phyloP scores from a whole-genome alignment of 2,888 invertebrate species.

The Sphinx pinastri region DNA sequence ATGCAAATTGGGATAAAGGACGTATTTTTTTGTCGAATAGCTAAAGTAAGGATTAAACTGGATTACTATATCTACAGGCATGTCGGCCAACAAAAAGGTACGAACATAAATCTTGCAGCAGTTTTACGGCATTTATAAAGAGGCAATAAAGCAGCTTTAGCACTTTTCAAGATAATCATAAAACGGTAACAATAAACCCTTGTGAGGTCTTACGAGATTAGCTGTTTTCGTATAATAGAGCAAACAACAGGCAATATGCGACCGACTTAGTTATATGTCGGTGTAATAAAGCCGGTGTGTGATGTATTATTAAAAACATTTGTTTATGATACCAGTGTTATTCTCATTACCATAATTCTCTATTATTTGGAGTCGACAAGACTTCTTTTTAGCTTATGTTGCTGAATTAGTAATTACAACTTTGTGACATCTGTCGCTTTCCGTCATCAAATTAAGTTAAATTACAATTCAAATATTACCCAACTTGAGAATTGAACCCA shows the following conservation, averaged over 20 bases:
- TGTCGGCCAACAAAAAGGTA: conserved; percentile 53
- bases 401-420: too few relatives aligned
- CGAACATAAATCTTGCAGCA: conserved; percentile 51
- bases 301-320: not conserved
- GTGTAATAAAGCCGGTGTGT: not conserved
- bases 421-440: too few relatives aligned
- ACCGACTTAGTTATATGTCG: not conserved
- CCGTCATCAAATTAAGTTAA: too few relatives aligned
- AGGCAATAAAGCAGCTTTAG: conserved; percentile 51
- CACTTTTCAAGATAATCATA: conserved; percentile 55
- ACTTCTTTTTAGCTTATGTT: too few relatives aligned
- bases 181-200: conserved; percentile 52
- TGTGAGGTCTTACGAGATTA: conserved; percentile 32
- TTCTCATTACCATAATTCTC: too few relatives aligned
- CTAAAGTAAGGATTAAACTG: conserved; percentile 49
- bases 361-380: too few relatives aligned
- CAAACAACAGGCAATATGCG: conserved; percentile 13
- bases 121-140: conserved; percentile 55
- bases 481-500: too few relatives aligned
- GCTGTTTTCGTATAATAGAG: conserved; percentile 25
- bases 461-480: too few relatives aligned
- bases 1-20: conserved; percentile 67
- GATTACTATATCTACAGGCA: conserved; percentile 54
- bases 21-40: conserved; percentile 65
- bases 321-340: not conserved